phyloP scores from a whole-genome alignment of 2,888 invertebrate genomes.

The Encarsia formosa region DNA sequence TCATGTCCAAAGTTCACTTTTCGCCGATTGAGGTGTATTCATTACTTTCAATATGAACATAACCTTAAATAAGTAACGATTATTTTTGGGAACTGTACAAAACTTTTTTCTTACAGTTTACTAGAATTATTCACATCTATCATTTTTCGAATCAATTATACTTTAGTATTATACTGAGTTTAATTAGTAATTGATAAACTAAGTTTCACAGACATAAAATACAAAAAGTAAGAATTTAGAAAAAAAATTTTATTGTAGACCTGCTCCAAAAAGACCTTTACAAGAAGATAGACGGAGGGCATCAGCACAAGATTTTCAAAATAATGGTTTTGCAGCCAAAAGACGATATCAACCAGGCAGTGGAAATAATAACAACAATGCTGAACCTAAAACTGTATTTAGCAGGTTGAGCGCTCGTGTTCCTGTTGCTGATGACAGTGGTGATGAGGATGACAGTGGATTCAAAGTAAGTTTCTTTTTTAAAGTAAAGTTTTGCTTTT shows the following conservation, averaged over 20 bases:
- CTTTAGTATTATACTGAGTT: too few relatives aligned
- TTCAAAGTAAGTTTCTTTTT: constrained; percentile 34
- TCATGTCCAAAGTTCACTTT: too few relatives aligned
- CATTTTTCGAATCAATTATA: too few relatives aligned
- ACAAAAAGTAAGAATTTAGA: too few relatives aligned
- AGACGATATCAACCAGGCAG: constrained; percentile 42
- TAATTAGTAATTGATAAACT: too few relatives aligned
- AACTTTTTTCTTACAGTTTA: too few relatives aligned
- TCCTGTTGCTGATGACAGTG: constrained; percentile 48
- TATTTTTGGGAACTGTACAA: too few relatives aligned
- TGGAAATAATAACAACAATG: constrained; percentile 20
- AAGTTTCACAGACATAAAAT: too few relatives aligned
- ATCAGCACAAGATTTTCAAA: constrained; percentile 39
- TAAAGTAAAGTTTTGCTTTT: neutral
- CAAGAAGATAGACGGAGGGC: constrained; percentile 46
- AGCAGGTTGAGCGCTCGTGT: constrained; percentile 48
- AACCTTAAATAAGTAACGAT: constrained; percentile 20
- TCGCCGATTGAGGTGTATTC: too few relatives aligned
- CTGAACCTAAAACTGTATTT: constrained; percentile 49
- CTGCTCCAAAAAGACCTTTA: constrained; percentile 42
- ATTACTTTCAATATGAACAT: constrained; percentile 19
- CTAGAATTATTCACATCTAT: too few relatives aligned
- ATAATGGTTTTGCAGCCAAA: constrained; percentile 42
- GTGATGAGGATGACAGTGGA: constrained; percentile 45
- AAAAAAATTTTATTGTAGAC: too few relatives aligned